Conservation (phyloP, 2,113 vertebrate species). For the Theropithecus gelada region DNA sequence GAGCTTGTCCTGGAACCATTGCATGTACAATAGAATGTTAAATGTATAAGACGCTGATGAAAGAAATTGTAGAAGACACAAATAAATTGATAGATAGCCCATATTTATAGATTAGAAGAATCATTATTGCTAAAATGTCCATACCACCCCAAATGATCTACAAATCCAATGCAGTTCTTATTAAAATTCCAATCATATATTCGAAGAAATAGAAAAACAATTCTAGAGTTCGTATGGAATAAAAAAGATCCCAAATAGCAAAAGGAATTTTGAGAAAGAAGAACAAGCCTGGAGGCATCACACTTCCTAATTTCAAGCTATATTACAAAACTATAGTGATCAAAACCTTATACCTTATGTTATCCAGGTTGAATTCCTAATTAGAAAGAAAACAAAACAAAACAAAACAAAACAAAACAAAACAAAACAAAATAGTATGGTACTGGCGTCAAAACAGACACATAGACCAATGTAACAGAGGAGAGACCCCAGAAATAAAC, state of each 20-base stretch:
- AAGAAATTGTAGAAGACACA: not conserved
- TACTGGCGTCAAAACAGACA: not conserved
- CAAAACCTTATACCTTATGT: not conserved
- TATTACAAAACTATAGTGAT: not conserved
- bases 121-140: not conserved
- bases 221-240: not conserved
- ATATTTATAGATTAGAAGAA: not conserved
- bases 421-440: not conserved
- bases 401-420: too few relatives aligned
- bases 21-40: not conserved
- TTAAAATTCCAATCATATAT: not conserved
- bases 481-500: not conserved
- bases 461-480: not conserved
- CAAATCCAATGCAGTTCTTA: not conserved
- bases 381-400: too few relatives aligned
- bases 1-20: not conserved
- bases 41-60: not conserved
- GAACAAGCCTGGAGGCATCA: not conserved
- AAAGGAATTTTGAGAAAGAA: not conserved
- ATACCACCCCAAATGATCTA: not conserved
- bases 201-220: not conserved
- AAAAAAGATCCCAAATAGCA: not conserved
- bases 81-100: not conserved
- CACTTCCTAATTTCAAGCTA: not conserved
- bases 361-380: too few relatives aligned